Conservation (phyloP, 2,797 vertebrate genomes). For the Thalassophryne amazonica region DNA sequence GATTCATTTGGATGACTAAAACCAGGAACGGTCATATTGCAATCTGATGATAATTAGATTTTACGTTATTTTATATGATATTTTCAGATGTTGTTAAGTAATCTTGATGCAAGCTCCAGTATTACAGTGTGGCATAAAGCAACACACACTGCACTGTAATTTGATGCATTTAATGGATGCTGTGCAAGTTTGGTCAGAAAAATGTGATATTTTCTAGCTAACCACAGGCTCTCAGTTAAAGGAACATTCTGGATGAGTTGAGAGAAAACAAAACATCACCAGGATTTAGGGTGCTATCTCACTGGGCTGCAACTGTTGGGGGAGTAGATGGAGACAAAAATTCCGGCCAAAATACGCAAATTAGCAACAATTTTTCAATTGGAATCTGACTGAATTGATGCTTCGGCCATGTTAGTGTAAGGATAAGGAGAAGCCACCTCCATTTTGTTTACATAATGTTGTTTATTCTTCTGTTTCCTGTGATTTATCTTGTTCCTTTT, state of each 20-base stretch:
- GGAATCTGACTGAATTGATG: too few species aligned
- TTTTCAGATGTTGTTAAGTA: constrained; percentile 4
- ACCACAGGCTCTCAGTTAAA: constrained; percentile 25
- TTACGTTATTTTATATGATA: too few species aligned
- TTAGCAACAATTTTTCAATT: too few species aligned
- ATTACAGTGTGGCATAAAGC: constrained; percentile 1
- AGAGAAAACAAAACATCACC: constrained; percentile 15
- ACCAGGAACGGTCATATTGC: neutral
- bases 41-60: neutral
- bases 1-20: neutral
- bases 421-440: too few species aligned
- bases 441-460: too few species aligned
- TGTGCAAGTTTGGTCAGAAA: constrained; percentile 26
- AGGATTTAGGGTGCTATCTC: too few species aligned
- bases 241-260: constrained; percentile 11
- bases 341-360: too few species aligned
- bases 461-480: too few species aligned
- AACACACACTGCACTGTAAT: constrained; percentile 19
- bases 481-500: too few species aligned
- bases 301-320: too few species aligned
- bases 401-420: too few species aligned
- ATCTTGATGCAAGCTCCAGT: constrained; percentile 4
- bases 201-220: constrained; percentile 26
- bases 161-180: constrained; percentile 17
- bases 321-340: too few species aligned